Evolutionary conservation across 2,113 vertebrate genomes (phyloP).

Genomic region (Suricata suricatta): DNA sequence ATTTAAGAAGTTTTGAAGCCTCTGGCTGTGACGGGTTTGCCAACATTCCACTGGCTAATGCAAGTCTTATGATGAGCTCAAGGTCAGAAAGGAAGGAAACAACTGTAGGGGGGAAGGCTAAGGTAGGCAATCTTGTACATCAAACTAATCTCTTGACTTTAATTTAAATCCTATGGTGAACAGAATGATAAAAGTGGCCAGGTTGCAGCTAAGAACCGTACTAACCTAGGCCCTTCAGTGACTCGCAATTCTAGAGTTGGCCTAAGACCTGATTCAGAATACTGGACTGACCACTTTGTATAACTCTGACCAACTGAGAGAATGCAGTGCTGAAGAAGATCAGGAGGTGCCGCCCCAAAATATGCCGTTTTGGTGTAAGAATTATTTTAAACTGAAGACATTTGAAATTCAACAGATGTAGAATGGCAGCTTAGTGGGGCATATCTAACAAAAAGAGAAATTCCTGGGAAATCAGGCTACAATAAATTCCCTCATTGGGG

Average conservation of each 20-base stretch:
- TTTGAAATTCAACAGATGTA: conserved; percentile 5
- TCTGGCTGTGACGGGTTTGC: neutral
- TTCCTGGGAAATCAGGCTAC: neutral
- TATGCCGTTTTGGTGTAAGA: neutral
- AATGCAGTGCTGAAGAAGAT: neutral
- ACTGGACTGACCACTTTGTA: neutral
- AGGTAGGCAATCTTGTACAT: neutral
- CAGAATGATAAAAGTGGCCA: neutral
- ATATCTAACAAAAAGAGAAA: conserved; percentile 33
- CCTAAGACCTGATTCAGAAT: neutral
- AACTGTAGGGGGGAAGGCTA: neutral
- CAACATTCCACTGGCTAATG: neutral
- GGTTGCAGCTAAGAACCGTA: neutral
- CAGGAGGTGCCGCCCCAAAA: neutral
- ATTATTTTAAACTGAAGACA: neutral
- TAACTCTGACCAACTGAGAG: neutral
- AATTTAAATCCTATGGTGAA: neutral
- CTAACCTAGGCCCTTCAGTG: neutral
- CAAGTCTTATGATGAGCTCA: neutral
- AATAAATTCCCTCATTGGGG: neutral
- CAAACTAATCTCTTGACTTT: neutral
- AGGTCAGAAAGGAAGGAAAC: neutral
- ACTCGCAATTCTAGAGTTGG: conserved; percentile 10
- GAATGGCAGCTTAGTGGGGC: neutral
- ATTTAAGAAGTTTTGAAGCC: neutral